These are phyloP conservation scores for Diarsia dahlii DNA, from an alignment of 2,888 invertebrate genomes.

Conservation along the genomic window DNA sequence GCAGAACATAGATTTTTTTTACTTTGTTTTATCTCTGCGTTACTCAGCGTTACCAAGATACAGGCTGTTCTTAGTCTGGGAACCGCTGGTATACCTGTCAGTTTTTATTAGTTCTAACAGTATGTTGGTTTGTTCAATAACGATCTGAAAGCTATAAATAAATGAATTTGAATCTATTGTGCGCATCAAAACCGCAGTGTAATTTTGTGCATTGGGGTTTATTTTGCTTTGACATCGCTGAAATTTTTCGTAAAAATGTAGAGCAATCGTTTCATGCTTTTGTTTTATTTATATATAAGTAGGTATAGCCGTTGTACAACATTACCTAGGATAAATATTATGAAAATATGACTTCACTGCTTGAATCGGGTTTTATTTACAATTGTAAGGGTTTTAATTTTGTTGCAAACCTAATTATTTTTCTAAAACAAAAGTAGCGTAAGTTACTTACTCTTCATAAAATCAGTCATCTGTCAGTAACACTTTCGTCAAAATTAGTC, in stretches of 20 bases:
- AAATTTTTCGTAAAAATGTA: conserved; percentile 6
- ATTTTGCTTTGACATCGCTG: conserved; percentile 8
- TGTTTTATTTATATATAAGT: not conserved
- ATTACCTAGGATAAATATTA: not conserved
- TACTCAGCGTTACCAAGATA: not conserved
- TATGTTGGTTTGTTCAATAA: not conserved
- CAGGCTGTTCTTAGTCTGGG: not conserved
- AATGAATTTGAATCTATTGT: not conserved
- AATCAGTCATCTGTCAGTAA: too few species aligned
- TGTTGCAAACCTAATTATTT: too few species aligned
- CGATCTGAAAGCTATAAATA: not conserved
- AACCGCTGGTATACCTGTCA: not conserved
- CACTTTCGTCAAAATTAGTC: too few species aligned
- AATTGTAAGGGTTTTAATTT: too few species aligned
- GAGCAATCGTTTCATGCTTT: not conserved
- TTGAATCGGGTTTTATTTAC: too few species aligned
- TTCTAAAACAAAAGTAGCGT: too few species aligned
- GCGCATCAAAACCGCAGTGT: conserved; percentile 9
- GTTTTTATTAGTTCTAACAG: not conserved
- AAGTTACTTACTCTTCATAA: too few species aligned
- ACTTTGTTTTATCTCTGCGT: too few species aligned
- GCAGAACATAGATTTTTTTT: not conserved
- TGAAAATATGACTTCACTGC: too few species aligned
- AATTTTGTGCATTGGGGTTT: not conserved
- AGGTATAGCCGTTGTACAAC: too few species aligned